A percentile compares a stretch with the other conserved stretches of the same genome.
Evolutionary conservation across 2,797 vertebrate genomes (phyloP).

Genomic region (Acipenser transmontanus): DNA sequence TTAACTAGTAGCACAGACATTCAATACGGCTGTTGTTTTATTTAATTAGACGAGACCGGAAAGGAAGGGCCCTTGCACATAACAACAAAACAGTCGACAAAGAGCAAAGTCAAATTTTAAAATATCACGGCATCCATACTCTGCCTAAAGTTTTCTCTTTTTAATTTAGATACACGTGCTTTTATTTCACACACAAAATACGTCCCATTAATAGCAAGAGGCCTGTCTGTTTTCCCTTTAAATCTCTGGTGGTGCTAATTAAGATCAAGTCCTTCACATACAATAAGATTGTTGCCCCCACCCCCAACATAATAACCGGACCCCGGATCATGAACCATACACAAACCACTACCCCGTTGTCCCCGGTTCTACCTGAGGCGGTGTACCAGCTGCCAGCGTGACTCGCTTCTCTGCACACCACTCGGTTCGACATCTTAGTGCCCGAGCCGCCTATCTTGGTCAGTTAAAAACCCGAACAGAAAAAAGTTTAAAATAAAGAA

Average conservation of each 20-base stretch:
- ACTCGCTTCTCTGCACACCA: slow-evolving; percentile 94
- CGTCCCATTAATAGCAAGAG: too few species aligned
- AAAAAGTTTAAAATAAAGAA: slow-evolving; percentile 27
- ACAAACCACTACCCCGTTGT: slow-evolving; percentile 30
- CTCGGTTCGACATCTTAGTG: slow-evolving; percentile 96
- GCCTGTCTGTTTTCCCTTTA: slow-evolving; percentile 2
- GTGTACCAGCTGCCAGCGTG: slow-evolving; percentile 98
- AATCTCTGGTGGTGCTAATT: not conserved
- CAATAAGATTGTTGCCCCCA: not conserved
- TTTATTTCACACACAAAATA: too few species aligned
- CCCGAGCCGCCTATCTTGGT: slow-evolving; percentile 92
- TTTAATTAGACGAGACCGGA: too few species aligned
- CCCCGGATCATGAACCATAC: slow-evolving; percentile 25
- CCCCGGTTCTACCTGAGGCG: slow-evolving; percentile 79
- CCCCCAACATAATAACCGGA: slow-evolving; percentile 25
- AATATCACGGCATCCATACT: too few species aligned
- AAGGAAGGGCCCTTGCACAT: too few species aligned
- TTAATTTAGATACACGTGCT: too few species aligned
- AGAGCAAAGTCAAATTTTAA: too few species aligned
- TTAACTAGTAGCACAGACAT: too few species aligned
- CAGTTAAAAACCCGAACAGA: slow-evolving; percentile 46
- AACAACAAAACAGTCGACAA: too few species aligned
- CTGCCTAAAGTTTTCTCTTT: too few species aligned
- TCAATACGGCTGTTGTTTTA: too few species aligned
- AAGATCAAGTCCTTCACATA: too few species aligned